phyloP scores from a whole-genome alignment of 2,113 vertebrate species.

The Miniopterus natalensis region DNA sequence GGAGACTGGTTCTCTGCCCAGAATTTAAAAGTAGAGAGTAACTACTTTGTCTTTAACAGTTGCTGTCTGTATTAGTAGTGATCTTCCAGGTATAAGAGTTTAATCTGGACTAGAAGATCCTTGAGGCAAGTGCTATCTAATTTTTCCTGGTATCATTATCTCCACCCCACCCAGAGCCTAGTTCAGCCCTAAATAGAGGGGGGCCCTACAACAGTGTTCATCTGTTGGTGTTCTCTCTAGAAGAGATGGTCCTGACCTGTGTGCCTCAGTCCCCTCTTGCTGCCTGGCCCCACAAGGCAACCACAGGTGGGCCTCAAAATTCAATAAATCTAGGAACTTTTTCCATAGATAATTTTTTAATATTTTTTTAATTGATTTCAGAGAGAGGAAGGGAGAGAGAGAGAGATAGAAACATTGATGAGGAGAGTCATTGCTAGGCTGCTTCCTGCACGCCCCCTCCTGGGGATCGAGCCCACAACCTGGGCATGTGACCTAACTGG shows the following conservation, averaged over 20 bases:
- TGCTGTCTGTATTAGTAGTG: background rate
- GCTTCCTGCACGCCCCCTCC: too few species aligned
- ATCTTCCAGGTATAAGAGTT: background rate
- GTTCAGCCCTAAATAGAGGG: background rate
- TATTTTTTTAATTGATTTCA: background rate
- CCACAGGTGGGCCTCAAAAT: too few species aligned
- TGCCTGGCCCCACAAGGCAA: background rate
- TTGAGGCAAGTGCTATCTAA: background rate
- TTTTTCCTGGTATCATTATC: background rate
- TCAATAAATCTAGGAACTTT: too few species aligned
- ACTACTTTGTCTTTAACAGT: slow-evolving; percentile 8
- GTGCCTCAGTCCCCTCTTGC: background rate
- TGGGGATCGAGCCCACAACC: too few species aligned
- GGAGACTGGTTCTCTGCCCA: slow-evolving; percentile 61
- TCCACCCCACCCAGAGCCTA: background rate
- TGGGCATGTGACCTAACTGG: too few species aligned
- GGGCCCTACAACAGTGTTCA: background rate
- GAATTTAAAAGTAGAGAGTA: slow-evolving; percentile 67
- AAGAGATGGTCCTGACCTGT: background rate
- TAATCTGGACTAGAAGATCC: background rate
- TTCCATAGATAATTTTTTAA: too few species aligned
- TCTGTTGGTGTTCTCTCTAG: background rate
- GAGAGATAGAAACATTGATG: too few species aligned
- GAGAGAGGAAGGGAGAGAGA: background rate
- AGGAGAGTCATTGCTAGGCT: too few species aligned